A percentile compares a stretch with the other conserved stretches of the same genome.
Conservation (phyloP, 2,888 invertebrate genomes). For the Mythimna ferrago region DNA sequence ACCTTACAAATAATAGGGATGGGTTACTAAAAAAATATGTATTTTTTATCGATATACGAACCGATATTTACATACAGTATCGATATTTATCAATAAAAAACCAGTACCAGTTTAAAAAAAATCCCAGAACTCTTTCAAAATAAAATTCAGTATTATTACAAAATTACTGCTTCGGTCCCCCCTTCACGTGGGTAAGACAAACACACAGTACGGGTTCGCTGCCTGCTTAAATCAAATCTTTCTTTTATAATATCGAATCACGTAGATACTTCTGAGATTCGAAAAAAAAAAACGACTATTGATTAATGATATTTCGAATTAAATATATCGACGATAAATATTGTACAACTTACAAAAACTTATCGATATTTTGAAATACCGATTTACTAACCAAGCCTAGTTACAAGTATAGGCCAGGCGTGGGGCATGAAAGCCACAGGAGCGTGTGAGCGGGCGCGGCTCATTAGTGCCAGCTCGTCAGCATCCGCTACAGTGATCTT, state of each 20-base stretch:
- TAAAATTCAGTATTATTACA: neutral
- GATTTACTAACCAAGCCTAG: neutral
- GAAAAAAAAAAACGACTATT: too few relatives aligned
- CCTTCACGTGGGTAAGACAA: too few relatives aligned
- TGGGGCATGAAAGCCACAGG: constrained; percentile 62
- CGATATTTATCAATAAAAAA: neutral
- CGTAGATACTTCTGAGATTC: too few relatives aligned
- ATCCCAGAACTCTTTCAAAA: neutral
- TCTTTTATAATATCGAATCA: too few relatives aligned
- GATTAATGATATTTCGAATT: neutral
- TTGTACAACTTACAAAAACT: too few relatives aligned
- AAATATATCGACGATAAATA: neutral
- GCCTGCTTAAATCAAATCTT: too few relatives aligned
- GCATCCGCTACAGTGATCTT: constrained; percentile 62
- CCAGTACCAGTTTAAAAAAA: neutral
- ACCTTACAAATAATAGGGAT: constrained; percentile 8
- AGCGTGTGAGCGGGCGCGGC: constrained; percentile 66
- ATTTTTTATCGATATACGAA: neutral
- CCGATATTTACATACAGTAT: neutral
- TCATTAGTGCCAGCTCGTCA: constrained; percentile 67
- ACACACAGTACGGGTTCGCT: too few relatives aligned
- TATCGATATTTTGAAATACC: neutral
- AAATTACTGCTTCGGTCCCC: neutral
- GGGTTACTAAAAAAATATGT: neutral
- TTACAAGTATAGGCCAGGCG: constrained; percentile 37